Percentiles rank a stretch among this genome's conserved stretches.
Evolutionary conservation across 2,113 vertebrate genomes (phyloP).

Genomic region (Ia io): DNA sequence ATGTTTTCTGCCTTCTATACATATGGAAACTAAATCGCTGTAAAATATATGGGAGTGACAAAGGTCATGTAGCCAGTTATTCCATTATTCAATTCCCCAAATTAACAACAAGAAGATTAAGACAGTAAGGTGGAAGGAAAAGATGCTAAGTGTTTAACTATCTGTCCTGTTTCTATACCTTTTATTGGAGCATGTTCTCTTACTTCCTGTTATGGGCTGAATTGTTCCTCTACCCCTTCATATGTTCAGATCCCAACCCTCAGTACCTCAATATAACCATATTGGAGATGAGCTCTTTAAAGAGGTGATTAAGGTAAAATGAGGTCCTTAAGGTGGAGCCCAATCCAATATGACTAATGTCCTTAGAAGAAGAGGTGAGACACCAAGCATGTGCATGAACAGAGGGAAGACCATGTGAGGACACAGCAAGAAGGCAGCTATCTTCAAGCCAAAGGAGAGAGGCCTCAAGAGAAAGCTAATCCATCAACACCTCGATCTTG

Average conservation of each 20-base stretch:
- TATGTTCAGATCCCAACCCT: neutral
- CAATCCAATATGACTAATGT: neutral
- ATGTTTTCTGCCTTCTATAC: neutral
- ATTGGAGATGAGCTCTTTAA: neutral
- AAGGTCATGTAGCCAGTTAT: neutral
- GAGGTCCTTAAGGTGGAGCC: neutral
- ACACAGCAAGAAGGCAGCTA: neutral
- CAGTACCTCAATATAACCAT: neutral
- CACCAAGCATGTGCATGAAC: neutral
- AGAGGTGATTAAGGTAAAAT: neutral
- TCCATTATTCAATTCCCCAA: neutral
- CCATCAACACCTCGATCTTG: neutral
- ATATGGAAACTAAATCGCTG: neutral
- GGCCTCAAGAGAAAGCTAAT: neutral
- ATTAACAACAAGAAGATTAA: neutral
- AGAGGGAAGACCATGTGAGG: neutral
- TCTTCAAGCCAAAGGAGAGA: neutral
- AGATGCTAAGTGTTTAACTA: neutral
- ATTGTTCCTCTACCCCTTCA: neutral
- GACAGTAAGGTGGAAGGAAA: neutral
- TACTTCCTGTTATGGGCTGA: fast-evolving
- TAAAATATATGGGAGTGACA: neutral
- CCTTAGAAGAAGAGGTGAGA: neutral
- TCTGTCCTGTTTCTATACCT: neutral
- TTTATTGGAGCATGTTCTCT: neutral